phyloP scores from a whole-genome alignment of 2,797 vertebrate genomes.

The Thamnophis elegans region DNA sequence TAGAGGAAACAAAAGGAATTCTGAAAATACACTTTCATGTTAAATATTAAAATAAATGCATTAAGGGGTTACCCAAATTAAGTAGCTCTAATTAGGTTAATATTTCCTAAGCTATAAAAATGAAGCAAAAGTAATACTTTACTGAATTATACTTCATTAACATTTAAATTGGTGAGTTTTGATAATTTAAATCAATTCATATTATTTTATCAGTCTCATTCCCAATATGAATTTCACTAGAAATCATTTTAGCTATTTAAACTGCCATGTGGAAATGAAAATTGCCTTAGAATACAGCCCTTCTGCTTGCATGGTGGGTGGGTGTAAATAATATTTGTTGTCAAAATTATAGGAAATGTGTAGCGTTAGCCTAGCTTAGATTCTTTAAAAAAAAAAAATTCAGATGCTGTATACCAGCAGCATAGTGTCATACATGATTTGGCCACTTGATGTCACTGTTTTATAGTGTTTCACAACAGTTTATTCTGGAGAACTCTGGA shows the following conservation, averaged over 20 bases:
- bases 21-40: not conserved
- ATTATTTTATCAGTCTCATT: not conserved
- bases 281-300: not conserved
- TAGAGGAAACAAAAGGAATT: not conserved
- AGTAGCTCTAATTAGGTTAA: not conserved
- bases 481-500: not conserved
- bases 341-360: not conserved
- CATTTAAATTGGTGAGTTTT: not conserved
- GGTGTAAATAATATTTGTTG: not conserved
- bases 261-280: not conserved
- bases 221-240: not conserved
- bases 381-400: not conserved
- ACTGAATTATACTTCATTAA: not conserved
- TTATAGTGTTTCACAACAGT: not conserved
- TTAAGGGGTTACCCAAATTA: not conserved
- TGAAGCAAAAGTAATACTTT: not conserved
- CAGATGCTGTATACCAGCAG: not conserved
- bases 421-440: not conserved
- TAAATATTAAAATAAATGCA: not conserved
- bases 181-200: not conserved
- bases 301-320: not conserved
- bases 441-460: slow-evolving; percentile 10
- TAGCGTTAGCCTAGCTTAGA: not conserved
- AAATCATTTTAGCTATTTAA: not conserved
- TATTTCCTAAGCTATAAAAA: not conserved